phyloP scores from a whole-genome alignment of 2,113 vertebrate genomes.

The Salvelinus sp. region DNA sequence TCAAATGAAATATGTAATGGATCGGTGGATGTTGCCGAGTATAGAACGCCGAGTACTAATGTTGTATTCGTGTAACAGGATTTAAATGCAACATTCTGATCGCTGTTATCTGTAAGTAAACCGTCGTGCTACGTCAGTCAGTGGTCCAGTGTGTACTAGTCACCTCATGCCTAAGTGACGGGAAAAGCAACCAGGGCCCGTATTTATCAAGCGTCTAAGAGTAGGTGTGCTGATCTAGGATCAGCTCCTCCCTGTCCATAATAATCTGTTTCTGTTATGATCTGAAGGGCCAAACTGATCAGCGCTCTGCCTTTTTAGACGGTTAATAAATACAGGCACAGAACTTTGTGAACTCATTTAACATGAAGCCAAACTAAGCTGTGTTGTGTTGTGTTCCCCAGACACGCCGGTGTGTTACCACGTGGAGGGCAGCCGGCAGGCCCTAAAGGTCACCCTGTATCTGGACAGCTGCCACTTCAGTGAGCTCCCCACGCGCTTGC shows the following conservation, averaged over 20 bases:
- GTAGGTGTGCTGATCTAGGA: no score
- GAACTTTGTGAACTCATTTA: no score
- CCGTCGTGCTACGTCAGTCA: background rate
- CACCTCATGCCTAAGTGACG: background rate
- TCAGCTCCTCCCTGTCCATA: background rate
- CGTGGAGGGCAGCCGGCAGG: constrained; percentile 93
- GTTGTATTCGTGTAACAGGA: no score
- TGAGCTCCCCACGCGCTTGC: constrained; percentile 88
- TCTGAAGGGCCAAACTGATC: no score
- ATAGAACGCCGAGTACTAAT: background rate
- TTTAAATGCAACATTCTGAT: background rate
- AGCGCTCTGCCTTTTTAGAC: no score
- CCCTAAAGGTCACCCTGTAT: constrained; percentile 87
- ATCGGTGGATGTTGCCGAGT: background rate
- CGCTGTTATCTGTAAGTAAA: background rate
- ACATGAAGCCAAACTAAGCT: no score
- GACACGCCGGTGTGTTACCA: constrained; percentile 90
- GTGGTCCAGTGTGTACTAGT: background rate
- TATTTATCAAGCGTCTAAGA: background rate
- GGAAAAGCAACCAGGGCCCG: background rate
- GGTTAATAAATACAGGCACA: no score
- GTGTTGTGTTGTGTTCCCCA: constrained; percentile 54
- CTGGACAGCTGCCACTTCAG: constrained; percentile 95
- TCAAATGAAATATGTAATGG: background rate
- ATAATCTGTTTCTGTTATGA: background rate